Evolutionary conservation across 2,888 invertebrate species (phyloP), one percentile per base, ranked within the genome.

Genomic region (Microplitis manilae): DNA sequence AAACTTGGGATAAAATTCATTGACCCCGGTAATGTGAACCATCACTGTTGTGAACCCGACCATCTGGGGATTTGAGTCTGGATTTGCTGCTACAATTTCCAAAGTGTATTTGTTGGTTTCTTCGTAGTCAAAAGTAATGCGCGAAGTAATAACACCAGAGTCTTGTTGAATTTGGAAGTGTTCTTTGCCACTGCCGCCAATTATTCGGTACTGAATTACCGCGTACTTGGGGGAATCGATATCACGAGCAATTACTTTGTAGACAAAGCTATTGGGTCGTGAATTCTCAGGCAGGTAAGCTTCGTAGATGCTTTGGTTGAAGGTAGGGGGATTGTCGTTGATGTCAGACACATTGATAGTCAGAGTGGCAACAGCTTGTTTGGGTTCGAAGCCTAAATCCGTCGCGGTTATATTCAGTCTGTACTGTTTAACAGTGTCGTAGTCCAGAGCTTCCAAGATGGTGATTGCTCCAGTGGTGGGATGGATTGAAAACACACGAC

Each of bases 291-390:
- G 93, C 65, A 98, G 90, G 86, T 93, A 95, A 0, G 96, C 96
- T 83, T 95, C 92, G 87, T 95, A 97, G 72, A 92, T 90, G 0
- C 93, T 92, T 87, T 95, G 94, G 88, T 95, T 95, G 86, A 98
- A 98, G 13, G 92, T 91, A 0, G 98, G 98, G 8, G 96, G 94
- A 89, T 98, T 98, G 86, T 98, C 97, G 86, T 97, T 98, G 60
- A 98, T 96, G 87, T 98, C 98, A 0, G 96, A 96, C 1, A 98
- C 92, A 73, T 95, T 95, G 0, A 98, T 94, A 0, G 95, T 96
- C 6, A 98, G 91, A 83, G 95, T 94, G 0, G 96, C 96, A 5
- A 94, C 94, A 0, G 96, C 93, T 85, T 93, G 93, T 83, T 93
- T 93, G 0, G 95, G 92, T 82, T 95, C 94, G 86, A 96, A 97